These are phyloP conservation scores for Ptilorrhoa leucosticta DNA, from an alignment of 2,113 vertebrate species.

Conservation along the genomic window DNA sequence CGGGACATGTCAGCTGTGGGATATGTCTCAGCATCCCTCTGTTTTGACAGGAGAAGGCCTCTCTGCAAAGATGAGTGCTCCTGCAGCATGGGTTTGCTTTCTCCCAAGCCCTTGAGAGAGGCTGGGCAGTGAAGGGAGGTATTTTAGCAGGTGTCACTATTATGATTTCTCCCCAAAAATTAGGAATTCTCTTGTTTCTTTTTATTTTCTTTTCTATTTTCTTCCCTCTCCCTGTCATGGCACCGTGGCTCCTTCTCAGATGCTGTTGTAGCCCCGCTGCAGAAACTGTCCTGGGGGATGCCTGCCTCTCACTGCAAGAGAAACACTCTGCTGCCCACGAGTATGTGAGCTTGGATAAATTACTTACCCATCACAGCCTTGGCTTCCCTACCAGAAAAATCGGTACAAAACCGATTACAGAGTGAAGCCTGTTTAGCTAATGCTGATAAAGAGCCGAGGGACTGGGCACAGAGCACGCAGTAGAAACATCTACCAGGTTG, in stretches of 20 bases:
- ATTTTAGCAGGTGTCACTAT: background rate
- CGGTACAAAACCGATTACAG: background rate
- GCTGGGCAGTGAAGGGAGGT: background rate
- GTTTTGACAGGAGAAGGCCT: background rate
- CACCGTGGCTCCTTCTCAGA: background rate
- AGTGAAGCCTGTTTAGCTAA: background rate
- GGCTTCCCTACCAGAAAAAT: background rate
- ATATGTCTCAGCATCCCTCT: background rate
- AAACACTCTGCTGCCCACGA: background rate
- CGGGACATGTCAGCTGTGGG: background rate
- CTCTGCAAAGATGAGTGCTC: background rate
- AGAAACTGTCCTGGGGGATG: background rate
- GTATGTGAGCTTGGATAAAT: background rate
- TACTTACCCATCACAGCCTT: background rate
- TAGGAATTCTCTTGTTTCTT: background rate
- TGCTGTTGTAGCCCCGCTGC: background rate
- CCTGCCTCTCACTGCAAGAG: background rate
- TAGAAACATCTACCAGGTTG: background rate
- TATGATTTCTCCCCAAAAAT: background rate
- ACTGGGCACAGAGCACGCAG: fast-evolving
- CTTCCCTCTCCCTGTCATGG: background rate
- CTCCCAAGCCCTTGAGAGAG: background rate
- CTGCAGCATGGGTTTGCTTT: background rate
- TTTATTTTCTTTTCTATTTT: fast-evolving
- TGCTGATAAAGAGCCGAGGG: background rate